A percentile compares a stretch with the other conserved stretches of the same genome.
phyloP scores from a whole-genome alignment of 2,888 invertebrate genomes.

The Octodonta nipae region DNA sequence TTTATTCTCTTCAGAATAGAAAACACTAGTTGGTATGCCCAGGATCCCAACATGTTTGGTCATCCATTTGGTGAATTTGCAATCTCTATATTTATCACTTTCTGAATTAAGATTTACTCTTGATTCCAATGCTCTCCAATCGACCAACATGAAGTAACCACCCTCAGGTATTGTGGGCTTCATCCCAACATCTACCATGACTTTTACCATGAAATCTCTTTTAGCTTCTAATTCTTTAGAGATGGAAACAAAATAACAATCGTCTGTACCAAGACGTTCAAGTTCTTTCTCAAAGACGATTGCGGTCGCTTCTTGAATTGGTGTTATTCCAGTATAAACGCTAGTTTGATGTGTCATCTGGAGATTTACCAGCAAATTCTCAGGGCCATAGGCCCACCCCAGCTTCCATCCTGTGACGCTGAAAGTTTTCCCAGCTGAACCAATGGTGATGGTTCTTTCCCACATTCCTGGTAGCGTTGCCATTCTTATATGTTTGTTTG shows the following conservation, averaged over 20 bases:
- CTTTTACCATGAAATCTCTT: slow-evolving; percentile 63
- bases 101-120: slow-evolving; percentile 57
- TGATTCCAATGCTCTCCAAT: slow-evolving; percentile 75
- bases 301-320: slow-evolving; percentile 87
- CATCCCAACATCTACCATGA: slow-evolving; percentile 69
- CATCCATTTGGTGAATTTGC: slow-evolving; percentile 91
- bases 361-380: slow-evolving; percentile 62
- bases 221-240: slow-evolving; percentile 62
- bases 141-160: slow-evolving; percentile 93
- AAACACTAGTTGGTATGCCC: slow-evolving; percentile 88
- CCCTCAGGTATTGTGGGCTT: slow-evolving; percentile 86
- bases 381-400: slow-evolving; percentile 93
- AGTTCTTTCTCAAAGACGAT: slow-evolving; percentile 78
- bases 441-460: slow-evolving; percentile 91
- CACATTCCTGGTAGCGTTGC: slow-evolving; percentile 95
- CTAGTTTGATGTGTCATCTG: slow-evolving; percentile 89
- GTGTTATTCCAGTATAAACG: slow-evolving; percentile 82
- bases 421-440: slow-evolving; percentile 96
- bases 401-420: slow-evolving; percentile 95
- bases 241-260: slow-evolving; percentile 72
- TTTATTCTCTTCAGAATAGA: slow-evolving; percentile 73
- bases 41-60: slow-evolving; percentile 83
- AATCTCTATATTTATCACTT: slow-evolving; percentile 65
- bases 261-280: slow-evolving; percentile 49
- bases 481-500: slow-evolving; percentile 71